Base-by-base conservation (phyloP, 2,888 invertebrate species). In the Phalera bucephala region DNA sequence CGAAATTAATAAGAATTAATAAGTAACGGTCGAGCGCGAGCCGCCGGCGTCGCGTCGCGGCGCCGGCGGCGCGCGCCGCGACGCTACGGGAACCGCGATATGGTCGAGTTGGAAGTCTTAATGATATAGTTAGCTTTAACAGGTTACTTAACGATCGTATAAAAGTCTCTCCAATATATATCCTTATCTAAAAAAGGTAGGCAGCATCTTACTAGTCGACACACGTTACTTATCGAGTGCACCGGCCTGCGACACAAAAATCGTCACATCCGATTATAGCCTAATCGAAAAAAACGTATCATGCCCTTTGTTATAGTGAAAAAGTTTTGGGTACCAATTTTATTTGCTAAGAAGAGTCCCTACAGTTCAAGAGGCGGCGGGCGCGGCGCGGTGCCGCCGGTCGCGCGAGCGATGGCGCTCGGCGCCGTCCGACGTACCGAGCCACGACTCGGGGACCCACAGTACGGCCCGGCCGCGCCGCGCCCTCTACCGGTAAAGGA, bases 111-210 rank as follows among this genome's bases (percentile, higher is more conserved):
- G 80, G 85, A 87, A 86, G 82, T 87, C 86, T 85, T 86, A 86
- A 69, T 73, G 65, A 61, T 81, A 80, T 72, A 80, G 80, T 86
- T 86, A 88, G 81, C 78, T 66, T 83, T 81, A 88, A 88, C 88
- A 88, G 83, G 81, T 81, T 63, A 81, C 86, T 85, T 84, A 88
- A 89, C 88, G 80, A 80, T 87, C 84, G 88, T 89, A 89, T 89
- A 88, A 88, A 89, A 89, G 88, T 86, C 85, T 87, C 84, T 89
- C 79, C 80, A 83, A 81, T 88, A 25, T 22, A 87, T 82, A 86
- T 77, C 81, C 83, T 88, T 89, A 88, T 85, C 85, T 86, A 85
- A 86, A 83, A 86, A 85, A 83, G 65, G 76, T 85, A 85, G 82
- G 81, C 81, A 80, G 76, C 74, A 67, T 77, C 78, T 74, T 82